Conservation (phyloP, 2,797 vertebrate species). For the Lithobates sylvaticus region DNA sequence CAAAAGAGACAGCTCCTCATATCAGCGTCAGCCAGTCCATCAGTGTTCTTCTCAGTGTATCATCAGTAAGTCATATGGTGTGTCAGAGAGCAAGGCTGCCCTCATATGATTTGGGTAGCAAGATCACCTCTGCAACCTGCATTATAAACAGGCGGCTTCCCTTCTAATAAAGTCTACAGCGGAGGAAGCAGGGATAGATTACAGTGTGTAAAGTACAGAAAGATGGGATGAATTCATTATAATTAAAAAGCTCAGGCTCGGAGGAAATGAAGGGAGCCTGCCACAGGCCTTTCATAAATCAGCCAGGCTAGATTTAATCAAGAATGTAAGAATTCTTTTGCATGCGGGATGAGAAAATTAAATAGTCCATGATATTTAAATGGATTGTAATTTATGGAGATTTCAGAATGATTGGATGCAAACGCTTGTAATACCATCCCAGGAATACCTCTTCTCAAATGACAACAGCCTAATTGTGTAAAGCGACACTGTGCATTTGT, state of each 20-base stretch:
- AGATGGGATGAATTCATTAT: slow-evolving; percentile 62
- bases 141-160: slow-evolving; percentile 46
- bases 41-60: neutral
- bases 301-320: slow-evolving; percentile 71
- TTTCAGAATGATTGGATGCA: slow-evolving; percentile 51
- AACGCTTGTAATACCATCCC: slow-evolving; percentile 29
- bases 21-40: neutral
- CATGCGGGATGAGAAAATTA: slow-evolving; percentile 73
- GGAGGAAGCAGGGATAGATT: slow-evolving; percentile 36
- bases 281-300: slow-evolving; percentile 73
- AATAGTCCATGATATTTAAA: slow-evolving; percentile 65
- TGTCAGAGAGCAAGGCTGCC: neutral
- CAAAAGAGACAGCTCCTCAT: neutral
- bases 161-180: slow-evolving; percentile 52
- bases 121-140: slow-evolving; percentile 11
- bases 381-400: slow-evolving; percentile 62
- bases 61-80: slow-evolving; percentile 5
- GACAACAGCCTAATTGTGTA: slow-evolving; percentile 12
- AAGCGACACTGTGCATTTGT: neutral
- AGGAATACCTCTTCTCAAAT: slow-evolving; percentile 14
- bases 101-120: slow-evolving; percentile 23
- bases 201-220: slow-evolving; percentile 44
- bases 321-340: slow-evolving; percentile 70
- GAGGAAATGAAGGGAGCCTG: slow-evolving; percentile 68
- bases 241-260: slow-evolving; percentile 56